These are phyloP conservation scores for Chalcosyrphus nemorum DNA, from an alignment of 2,888 invertebrate genomes.

Conservation along the genomic window DNA sequence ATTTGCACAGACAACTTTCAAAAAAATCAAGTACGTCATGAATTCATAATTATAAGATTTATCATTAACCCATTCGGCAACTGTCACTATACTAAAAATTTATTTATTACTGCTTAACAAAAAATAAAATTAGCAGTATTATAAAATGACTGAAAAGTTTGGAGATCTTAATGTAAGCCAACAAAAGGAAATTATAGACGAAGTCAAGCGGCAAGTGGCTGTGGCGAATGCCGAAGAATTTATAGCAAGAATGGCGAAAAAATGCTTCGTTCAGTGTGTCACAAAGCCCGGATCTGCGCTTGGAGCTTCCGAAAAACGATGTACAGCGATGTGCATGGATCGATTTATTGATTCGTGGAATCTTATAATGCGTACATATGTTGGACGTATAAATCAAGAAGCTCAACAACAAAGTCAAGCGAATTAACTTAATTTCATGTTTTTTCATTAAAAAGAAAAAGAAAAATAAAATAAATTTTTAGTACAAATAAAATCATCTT, in stretches of 20 bases:
- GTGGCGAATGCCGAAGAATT: slow-evolving; percentile 93
- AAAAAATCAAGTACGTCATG: not conserved
- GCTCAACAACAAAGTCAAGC: not conserved
- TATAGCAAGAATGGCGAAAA: slow-evolving; percentile 95
- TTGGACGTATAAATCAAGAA: slow-evolving; percentile 91
- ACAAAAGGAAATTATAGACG: slow-evolving; percentile 93
- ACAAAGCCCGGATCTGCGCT: slow-evolving; percentile 92
- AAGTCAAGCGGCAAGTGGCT: slow-evolving; percentile 95
- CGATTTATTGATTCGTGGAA: slow-evolving; percentile 97
- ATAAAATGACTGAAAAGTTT: slow-evolving; percentile 13
- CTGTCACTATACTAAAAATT: not conserved
- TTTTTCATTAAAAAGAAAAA: not conserved
- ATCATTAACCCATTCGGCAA: not conserved
- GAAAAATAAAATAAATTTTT: not conserved
- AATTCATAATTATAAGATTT: not conserved
- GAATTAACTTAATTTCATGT: not conserved
- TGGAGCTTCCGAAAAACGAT: slow-evolving; percentile 95
- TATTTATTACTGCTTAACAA: not conserved
- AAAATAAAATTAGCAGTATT: not conserved
- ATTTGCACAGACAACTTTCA: not conserved
- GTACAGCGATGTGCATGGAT: slow-evolving; percentile 98
- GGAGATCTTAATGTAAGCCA: slow-evolving; percentile 83
- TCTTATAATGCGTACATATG: slow-evolving; percentile 92
- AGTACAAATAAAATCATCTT: not conserved
- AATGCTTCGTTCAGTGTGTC: slow-evolving; percentile 96